A percentile compares a stretch with the other conserved stretches of the same genome.
Conservation (phyloP, 2,888 invertebrate species). For the Eupithecia dodoneata region DNA sequence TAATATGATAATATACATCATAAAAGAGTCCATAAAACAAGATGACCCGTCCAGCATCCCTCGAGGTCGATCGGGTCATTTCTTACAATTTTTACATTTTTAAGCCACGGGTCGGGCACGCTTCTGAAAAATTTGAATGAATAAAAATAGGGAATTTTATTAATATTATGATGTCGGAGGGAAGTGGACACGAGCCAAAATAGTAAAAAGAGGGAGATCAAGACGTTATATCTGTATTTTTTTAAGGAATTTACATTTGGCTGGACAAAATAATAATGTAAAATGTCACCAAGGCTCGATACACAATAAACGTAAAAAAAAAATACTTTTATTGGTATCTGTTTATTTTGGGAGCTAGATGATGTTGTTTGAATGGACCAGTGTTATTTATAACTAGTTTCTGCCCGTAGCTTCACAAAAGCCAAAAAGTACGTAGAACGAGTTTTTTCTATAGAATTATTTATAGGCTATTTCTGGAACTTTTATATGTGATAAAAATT, state of each 20-base stretch:
- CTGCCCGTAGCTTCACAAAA: no score
- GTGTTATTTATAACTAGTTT: not conserved
- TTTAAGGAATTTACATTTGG: not conserved
- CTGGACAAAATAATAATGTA: not conserved
- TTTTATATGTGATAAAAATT: no score
- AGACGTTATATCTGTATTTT: conserved; percentile 25
- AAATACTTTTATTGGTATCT: not conserved
- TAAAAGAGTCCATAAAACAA: conserved; percentile 44
- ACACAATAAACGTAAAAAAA: not conserved
- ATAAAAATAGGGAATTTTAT: conserved; percentile 41
- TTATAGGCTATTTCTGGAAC: no score
- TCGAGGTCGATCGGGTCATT: conserved; percentile 54
- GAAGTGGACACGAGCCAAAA: conserved; percentile 44
- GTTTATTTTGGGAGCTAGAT: not conserved
- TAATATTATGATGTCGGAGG: conserved; percentile 40
- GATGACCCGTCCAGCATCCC: conserved; percentile 53
- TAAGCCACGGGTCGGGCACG: conserved; percentile 55
- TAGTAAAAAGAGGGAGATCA: conserved; percentile 40
- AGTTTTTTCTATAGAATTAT: no score
- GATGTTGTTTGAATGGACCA: not conserved
- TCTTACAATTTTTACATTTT: conserved; percentile 53
- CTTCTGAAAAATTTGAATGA: conserved; percentile 44
- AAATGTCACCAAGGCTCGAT: not conserved
- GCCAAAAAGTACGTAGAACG: no score
- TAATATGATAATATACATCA: conserved; percentile 39